These are phyloP conservation scores for Syritta pipiens DNA, from an alignment of 2,888 invertebrate genomes.

Conservation along the genomic window DNA sequence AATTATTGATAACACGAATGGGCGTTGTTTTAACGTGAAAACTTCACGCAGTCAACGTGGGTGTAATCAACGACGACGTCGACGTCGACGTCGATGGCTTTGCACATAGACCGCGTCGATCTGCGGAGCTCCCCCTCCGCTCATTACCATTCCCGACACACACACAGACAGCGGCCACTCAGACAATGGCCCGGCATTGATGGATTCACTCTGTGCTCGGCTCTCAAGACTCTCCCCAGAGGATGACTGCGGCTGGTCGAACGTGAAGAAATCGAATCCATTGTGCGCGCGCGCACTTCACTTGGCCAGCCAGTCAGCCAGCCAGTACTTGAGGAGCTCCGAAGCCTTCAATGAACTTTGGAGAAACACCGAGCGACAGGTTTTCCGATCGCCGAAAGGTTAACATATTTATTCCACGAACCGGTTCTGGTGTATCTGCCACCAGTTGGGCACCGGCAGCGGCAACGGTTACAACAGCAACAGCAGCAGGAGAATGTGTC, in stretches of 20 bases:
- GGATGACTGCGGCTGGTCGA: constrained; percentile 10
- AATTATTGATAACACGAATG: constrained; percentile 63
- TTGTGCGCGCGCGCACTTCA: constrained; percentile 5
- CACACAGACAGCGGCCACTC: not conserved
- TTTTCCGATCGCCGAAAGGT: constrained; percentile 50
- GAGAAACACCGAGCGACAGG: constrained; percentile 56
- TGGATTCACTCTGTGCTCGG: constrained; percentile 10
- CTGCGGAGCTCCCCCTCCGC: no score
- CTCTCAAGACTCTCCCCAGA: constrained; percentile 15
- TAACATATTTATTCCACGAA: constrained; percentile 53
- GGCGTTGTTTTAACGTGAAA: constrained; percentile 61
- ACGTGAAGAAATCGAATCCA: constrained; percentile 16
- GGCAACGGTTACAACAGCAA: no score
- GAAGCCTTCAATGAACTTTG: constrained; percentile 62
- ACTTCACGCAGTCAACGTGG: constrained; percentile 56
- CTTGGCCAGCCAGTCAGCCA: no score
- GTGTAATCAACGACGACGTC: constrained; percentile 52
- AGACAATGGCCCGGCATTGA: constrained; percentile 25
- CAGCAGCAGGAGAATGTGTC: constrained; percentile 21
- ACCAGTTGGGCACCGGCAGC: not conserved
- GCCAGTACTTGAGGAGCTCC: constrained; percentile 4
- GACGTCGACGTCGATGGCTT: no score
- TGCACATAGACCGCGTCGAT: no score
- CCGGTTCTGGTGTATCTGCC: constrained; percentile 51
- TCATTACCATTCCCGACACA: constrained; percentile 28